These are phyloP conservation scores for Vanessa cardui DNA, from an alignment of 2,888 invertebrate genomes.

Conservation along the genomic window DNA sequence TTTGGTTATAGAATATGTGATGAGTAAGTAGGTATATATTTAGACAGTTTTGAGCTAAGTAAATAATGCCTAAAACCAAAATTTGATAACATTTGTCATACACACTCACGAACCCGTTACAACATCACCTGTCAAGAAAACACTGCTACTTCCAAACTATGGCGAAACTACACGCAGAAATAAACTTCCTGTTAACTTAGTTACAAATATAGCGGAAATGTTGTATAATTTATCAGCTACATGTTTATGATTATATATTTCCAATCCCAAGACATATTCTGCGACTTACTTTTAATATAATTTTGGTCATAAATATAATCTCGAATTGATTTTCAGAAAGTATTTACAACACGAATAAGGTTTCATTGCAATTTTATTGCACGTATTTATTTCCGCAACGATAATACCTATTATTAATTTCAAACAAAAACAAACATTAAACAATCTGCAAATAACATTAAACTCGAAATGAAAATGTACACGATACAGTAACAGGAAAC, in stretches of 20 bases:
- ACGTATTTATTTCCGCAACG: not conserved
- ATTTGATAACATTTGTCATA: constrained; percentile 29
- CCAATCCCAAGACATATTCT: too few relatives aligned
- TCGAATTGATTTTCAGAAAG: too few relatives aligned
- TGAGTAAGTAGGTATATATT: too few relatives aligned
- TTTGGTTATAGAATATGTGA: too few relatives aligned
- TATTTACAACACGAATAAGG: too few relatives aligned
- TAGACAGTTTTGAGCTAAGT: not conserved
- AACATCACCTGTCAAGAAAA: constrained; percentile 36
- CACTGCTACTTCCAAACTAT: constrained; percentile 22
- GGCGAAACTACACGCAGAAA: constrained; percentile 22
- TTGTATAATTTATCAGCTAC: not conserved
- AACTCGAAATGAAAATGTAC: not conserved
- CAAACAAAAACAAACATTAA: not conserved
- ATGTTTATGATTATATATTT: too few relatives aligned
- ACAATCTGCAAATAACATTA: constrained; percentile 4
- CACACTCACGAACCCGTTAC: constrained; percentile 25
- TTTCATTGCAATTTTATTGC: too few relatives aligned
- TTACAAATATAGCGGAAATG: constrained; percentile 12
- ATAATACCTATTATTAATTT: not conserved
- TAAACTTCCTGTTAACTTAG: constrained; percentile 20
- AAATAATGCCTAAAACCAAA: constrained; percentile 18
- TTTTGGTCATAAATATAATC: too few relatives aligned
- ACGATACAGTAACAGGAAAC: not conserved
- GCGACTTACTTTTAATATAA: too few relatives aligned